Percentiles rank a stretch among this genome's conserved stretches.
phyloP scores from a whole-genome alignment of 2,797 vertebrate species.

The Anisognathus igniventris region DNA sequence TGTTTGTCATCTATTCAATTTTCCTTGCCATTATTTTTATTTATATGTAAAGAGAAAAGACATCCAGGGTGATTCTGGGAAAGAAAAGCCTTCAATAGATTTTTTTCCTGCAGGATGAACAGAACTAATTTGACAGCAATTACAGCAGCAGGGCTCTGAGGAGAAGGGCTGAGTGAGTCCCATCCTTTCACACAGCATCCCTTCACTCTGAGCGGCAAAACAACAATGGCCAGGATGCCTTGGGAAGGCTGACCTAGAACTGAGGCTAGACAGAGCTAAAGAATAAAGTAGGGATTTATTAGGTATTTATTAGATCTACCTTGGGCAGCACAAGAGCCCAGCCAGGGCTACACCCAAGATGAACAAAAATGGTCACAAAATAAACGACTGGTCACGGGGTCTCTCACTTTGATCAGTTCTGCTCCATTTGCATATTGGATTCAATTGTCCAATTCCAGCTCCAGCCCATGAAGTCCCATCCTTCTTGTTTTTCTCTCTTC shows the following conservation, averaged over 20 bases:
- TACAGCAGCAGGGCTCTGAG: background rate
- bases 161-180: background rate
- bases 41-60: background rate
- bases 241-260: background rate
- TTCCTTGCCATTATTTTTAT: background rate
- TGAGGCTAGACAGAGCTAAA: background rate
- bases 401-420: background rate
- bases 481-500: background rate
- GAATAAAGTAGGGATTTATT: background rate
- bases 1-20: background rate
- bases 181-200: background rate
- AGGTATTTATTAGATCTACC: background rate
- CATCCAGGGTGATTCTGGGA: background rate
- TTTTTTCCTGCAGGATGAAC: background rate
- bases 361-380: background rate
- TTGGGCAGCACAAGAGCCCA: background rate
- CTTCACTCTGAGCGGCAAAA: background rate
- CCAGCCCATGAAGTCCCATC: background rate
- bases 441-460: accelerated
- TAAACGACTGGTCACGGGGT: accelerated
- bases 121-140: conserved; percentile 24
- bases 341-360: background rate
- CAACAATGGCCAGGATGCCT: background rate
- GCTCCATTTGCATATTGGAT: background rate
- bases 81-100: background rate